phyloP scores from a whole-genome alignment of 2,113 vertebrate genomes.

The Alligator mississippiensis region DNA sequence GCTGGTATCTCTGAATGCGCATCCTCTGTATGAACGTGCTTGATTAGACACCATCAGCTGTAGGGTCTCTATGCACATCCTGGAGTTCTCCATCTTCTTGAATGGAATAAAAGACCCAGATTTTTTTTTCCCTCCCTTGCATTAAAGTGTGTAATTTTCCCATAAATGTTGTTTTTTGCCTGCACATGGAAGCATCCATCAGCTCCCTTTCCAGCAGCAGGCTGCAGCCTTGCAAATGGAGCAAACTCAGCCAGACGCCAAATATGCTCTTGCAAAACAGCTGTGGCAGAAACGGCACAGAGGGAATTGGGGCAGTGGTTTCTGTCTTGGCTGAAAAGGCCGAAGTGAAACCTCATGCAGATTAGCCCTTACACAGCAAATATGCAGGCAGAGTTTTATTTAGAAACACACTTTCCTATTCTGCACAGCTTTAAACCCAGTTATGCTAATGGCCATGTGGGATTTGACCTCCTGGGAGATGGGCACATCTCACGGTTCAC shows the following conservation, averaged over 20 bases:
- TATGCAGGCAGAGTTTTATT: background rate
- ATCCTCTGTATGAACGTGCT: background rate
- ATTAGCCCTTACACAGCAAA: conserved; percentile 18
- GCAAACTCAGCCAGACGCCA: background rate
- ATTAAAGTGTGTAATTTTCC: background rate
- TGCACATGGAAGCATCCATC: background rate
- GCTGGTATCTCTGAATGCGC: background rate
- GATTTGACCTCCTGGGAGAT: conserved; percentile 6
- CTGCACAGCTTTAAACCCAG: conserved; percentile 16
- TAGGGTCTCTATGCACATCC: background rate
- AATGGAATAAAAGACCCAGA: background rate
- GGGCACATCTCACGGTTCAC: background rate
- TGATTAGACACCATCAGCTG: background rate
- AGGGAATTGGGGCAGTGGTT: background rate
- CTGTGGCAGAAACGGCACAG: background rate
- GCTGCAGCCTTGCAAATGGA: background rate
- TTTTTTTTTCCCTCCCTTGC: rapidly evolving
- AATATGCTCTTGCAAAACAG: background rate
- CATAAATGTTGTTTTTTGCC: background rate
- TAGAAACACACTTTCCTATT: background rate
- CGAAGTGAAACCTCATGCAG: background rate
- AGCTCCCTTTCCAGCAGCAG: background rate
- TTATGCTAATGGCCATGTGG: background rate
- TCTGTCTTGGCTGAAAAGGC: background rate
- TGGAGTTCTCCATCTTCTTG: background rate